Evolutionary conservation across 2,113 vertebrate species (phyloP), one percentile per base, ranked within the genome.

Genomic region (Mastomys coucha): DNA sequence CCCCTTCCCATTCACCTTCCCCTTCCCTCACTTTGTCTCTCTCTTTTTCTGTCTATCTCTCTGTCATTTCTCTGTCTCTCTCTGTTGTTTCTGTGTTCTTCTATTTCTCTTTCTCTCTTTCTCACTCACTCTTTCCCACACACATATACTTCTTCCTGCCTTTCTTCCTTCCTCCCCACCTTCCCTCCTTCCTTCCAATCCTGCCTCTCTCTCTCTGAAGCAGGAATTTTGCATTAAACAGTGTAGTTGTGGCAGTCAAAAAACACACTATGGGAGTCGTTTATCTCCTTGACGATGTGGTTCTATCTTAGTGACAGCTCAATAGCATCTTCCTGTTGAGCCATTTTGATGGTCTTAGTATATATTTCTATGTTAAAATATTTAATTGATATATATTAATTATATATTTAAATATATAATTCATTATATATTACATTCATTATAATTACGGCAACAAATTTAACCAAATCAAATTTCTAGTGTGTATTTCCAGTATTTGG

Each of bases 61-160:
- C 70, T 63, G 20, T 63, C 60, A 9, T n/a, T 9, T 11, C 36
- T 19, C 16, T 3, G 2, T 24, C 24, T 22, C 22, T 28, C 22
- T 28, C n/a, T n/a, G n/a, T n/a, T n/a, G n/a, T n/a, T 4, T 33
- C 28, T 67, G 28, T 67, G 28, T 67, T 67, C 28, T 12, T 16
- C 5, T 7, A 1, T n/a, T 9, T 22, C 20, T 51, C 1, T 13
- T 39, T 42, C 22, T 24, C 73, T 42, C 1, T 42, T 4, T 4
- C 39, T 75, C 10, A 5, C 39, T 42, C 72, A 22, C 6, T 20
- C 19, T 24, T 20, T 4, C n/a, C 4, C 9, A 53, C 51, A 56
- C 53, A 56, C 53, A 28, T 16, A 56, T 13, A 56, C 53, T 2
- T 56, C 2, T 16, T 56, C 2, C 49, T 51, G 28, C 3, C 14